These are phyloP conservation scores for Apocrypta bakeri DNA, from an alignment of 1,140 invertebrate genomes.

Conservation along the genomic window DNA sequence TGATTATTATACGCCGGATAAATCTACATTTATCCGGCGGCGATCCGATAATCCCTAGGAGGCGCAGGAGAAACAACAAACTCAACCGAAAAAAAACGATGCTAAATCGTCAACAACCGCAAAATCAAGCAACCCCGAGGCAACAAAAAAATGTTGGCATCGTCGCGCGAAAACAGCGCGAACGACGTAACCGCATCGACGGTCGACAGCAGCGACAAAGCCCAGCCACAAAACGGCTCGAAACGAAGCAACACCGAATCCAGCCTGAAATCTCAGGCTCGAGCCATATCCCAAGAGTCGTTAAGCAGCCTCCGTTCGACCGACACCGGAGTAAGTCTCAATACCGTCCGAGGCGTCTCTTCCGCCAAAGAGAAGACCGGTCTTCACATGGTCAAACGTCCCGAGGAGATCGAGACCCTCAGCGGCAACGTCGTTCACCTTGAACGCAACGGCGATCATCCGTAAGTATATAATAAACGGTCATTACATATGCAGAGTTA, in stretches of 20 bases:
- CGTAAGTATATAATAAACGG: no score
- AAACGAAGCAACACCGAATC: neutral
- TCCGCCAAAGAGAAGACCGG: conserved; percentile 69
- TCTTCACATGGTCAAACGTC: conserved; percentile 65
- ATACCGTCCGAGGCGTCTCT: conserved; percentile 69
- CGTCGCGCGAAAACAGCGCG: conserved; percentile 54
- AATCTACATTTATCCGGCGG: no score
- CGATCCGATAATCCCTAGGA: no score
- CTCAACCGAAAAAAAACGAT: no score
- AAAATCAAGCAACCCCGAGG: conserved; percentile 21
- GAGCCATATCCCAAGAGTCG: conserved; percentile 61
- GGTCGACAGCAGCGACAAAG: neutral
- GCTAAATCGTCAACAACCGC: conserved; percentile 49
- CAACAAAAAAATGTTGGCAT: conserved; percentile 39
- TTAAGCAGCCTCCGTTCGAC: conserved; percentile 65
- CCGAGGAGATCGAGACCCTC: conserved; percentile 70
- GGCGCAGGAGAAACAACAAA: conserved; percentile 1
- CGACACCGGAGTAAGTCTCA: conserved; percentile 71
- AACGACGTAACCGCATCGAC: neutral
- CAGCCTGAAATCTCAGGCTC: neutral
- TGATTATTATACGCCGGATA: no score
- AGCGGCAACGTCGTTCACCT: conserved; percentile 68
- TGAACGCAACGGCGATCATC: conserved; percentile 59
- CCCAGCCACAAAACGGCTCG: neutral
- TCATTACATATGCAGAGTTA: neutral